Evolutionary conservation across 2,113 vertebrate genomes (phyloP), one percentile per base, ranked within the genome.

Genomic region (Varanus salvator): DNA sequence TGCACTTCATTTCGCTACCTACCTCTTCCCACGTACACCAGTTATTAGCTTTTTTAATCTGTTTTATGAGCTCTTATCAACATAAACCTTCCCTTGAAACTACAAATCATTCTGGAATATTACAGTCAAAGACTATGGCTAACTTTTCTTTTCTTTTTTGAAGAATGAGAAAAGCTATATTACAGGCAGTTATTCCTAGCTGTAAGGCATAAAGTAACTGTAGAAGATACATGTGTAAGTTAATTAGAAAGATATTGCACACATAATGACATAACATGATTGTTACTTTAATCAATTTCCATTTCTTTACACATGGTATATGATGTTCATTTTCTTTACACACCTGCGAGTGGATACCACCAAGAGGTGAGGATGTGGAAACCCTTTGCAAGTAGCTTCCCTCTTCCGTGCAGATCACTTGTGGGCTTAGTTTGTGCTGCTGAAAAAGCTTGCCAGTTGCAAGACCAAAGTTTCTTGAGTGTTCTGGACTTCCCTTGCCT

Each of bases 111-210:
- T 60, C 11, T 34, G 29, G 1, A 1, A 2, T 89, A 38, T 81
- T 66, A 14, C 71, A 8, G 1, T 72, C 44, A 78, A 68, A 83
- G 82, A 77, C 0, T 11, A 8, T 68, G 14, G 44, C 2, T 83
- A 3, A 48, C 29, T 90, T 89, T 89, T 85, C 71, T 74, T 84
- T 85, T 75, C 78, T 80, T 81, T 2, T 44, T 69, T 64, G 68
- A 3, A 14, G 69, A 6, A 1, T 60, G 84, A 8, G 6, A 89
- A 85, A 9, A 25, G 25, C 27, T 68, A 77, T 66, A 82, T 9
- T 0, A 7, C 68, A n/a, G 8, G n/a, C 9, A n/a, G 50, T 15
- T 50, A 85, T 85, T 75, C 74, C 31, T 38, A 78, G 14, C 44
- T 69, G 1, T 25, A 75, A 76, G 14, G 64, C 21, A 57, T 57